Percentiles rank a stretch among this genome's conserved stretches.
Evolutionary conservation across 1,140 invertebrate species (phyloP).

Genomic region (Drosophila rufa): DNA sequence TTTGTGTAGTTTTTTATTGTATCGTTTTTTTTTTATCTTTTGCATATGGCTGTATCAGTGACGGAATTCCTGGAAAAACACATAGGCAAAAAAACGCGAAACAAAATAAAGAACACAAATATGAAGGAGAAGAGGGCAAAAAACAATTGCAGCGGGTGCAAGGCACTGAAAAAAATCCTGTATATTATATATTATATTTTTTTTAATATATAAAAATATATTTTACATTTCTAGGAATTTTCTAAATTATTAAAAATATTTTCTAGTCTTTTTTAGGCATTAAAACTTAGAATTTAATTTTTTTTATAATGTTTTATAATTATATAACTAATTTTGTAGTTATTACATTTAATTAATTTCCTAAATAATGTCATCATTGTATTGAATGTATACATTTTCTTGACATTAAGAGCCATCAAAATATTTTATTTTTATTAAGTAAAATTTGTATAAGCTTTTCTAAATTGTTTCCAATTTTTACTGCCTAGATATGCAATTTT

Average conservation of each 20-base stretch:
- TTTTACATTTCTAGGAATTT: neutral
- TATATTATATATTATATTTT: too few relatives aligned
- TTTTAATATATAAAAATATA: neutral
- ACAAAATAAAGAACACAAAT: constrained; percentile 23
- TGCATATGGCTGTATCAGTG: constrained; percentile 67
- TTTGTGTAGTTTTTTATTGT: constrained; percentile 31
- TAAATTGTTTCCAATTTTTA: too few relatives aligned
- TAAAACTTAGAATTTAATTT: neutral
- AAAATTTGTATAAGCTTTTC: neutral
- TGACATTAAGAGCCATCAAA: too few relatives aligned
- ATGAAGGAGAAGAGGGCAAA: constrained; percentile 27
- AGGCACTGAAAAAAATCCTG: constrained; percentile 14
- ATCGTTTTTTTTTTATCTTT: constrained; percentile 21
- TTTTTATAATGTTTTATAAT: too few relatives aligned
- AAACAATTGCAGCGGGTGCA: constrained; percentile 45
- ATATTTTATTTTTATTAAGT: neutral
- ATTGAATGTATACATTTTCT: too few relatives aligned
- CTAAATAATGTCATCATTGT: too few relatives aligned
- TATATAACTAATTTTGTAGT: too few relatives aligned
- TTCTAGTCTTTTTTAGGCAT: too few relatives aligned
- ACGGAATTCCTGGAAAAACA: constrained; percentile 81
- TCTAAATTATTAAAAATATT: too few relatives aligned
- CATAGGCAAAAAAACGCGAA: constrained; percentile 62
- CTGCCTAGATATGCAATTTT: neutral
- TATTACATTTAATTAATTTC: too few relatives aligned